Evolutionary conservation across 2,888 invertebrate genomes (phyloP), one percentile per base, ranked within the genome.

Genomic region (Argyresthia albistria): DNA sequence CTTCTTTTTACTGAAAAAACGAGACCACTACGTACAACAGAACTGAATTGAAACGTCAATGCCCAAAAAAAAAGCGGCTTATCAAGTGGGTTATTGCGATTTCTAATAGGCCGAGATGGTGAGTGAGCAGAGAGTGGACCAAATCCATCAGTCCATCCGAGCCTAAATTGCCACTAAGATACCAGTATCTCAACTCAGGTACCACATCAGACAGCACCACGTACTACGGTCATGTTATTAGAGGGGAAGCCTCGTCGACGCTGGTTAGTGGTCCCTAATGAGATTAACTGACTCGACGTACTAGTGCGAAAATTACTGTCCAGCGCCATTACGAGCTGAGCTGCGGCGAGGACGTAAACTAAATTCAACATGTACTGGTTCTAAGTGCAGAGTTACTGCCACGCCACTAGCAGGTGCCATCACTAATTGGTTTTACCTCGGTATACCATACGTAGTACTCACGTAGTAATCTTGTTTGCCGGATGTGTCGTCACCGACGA

Each of bases 191-290:
- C 25, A 25, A 25, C 25, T 25, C 25, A 25, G 25, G 25, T 25
- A 25, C 25, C 25, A 25, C 25, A 25, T 25, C 25, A 25, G 25
- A 25, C 25, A 25, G 25, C 25, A 25, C 25, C 25, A 25, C n/a
- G 65, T 62, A 61, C 62, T 65, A 63, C 70, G 69, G 73, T 76
- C 69, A 73, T 75, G 70, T 77, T 78, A 77, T 78, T 75, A 81
- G 69, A 15, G 37, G 14, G 74, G 82, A 83, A 82, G 78, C 80
- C 81, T 72, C 71, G 68, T 60, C 67, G 70, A 66, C 74, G 65
- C 60, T 62, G 60, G 47, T 47, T 37, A 48, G 48, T 48, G 14
- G 48, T 15, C 48, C 36, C 64, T 83, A 83, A 84, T 76, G 65
- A 77, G 81, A 83, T 84, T 82, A 82, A 61, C 66, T 64, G 63